These are phyloP conservation scores for Amphipoea lucens DNA, from an alignment of 2,888 invertebrate species.

Conservation along the genomic window DNA sequence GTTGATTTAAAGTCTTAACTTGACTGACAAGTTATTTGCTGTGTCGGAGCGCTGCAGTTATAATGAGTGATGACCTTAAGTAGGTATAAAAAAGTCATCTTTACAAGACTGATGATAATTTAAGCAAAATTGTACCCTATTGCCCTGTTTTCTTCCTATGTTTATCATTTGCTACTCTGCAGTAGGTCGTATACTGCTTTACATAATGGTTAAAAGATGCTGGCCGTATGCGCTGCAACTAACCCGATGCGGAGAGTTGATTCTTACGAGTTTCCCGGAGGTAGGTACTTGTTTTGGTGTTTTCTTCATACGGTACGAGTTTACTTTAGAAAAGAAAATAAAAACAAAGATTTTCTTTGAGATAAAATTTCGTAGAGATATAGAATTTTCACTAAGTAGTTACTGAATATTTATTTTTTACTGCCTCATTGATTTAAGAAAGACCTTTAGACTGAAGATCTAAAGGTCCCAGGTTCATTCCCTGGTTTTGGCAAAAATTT, in stretches of 20 bases:
- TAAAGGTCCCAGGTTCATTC: background rate
- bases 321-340: slow-evolving; percentile 9
- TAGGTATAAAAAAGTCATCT: background rate
- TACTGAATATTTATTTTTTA: background rate
- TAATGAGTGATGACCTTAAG: background rate
- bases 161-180: slow-evolving; percentile 35
- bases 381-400: background rate
- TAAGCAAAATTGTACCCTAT: background rate
- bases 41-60: too few relatives aligned
- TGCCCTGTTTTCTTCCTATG: slow-evolving; percentile 6
- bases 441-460: background rate
- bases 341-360: slow-evolving; percentile 20
- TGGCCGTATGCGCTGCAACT: slow-evolving; percentile 31
- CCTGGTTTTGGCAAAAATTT: background rate
- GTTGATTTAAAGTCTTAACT: too few relatives aligned
- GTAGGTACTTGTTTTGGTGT: slow-evolving; percentile 22
- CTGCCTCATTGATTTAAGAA: background rate
- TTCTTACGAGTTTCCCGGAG: slow-evolving; percentile 47
- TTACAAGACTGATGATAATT: background rate
- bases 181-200: slow-evolving; percentile 28
- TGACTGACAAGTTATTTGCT: too few relatives aligned
- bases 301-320: background rate
- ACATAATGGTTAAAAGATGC: slow-evolving; percentile 52
- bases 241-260: slow-evolving; percentile 32
- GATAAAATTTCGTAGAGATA: background rate